Conservation (phyloP, 2,888 invertebrate genomes). For the Unio pictorum region DNA sequence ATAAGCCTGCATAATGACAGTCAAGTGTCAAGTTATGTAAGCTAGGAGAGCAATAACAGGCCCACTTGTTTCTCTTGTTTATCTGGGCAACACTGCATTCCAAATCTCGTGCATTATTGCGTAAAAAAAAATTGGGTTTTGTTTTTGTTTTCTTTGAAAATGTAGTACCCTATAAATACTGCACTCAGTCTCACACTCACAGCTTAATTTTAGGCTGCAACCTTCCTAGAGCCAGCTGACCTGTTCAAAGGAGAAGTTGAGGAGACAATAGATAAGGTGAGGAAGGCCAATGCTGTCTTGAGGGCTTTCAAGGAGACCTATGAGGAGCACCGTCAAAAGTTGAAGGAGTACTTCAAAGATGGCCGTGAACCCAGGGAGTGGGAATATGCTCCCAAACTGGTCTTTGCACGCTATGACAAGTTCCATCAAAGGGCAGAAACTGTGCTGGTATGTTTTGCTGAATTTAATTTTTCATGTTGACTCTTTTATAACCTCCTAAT, state of each 20-base stretch:
- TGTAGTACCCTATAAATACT: not conserved
- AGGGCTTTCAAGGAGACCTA: conserved; percentile 65
- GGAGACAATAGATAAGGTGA: conserved; percentile 88
- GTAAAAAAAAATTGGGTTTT: too few species aligned
- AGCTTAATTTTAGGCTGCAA: conserved; percentile 80
- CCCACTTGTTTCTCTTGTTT: too few species aligned
- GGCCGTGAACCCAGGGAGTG: conserved; percentile 63
- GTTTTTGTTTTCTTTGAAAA: not conserved
- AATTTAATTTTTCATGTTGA: not conserved
- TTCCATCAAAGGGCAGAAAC: conserved; percentile 68
- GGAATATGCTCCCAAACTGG: conserved; percentile 71
- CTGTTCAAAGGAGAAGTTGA: conserved; percentile 96
- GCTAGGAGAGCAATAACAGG: too few species aligned
- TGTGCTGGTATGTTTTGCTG: conserved; percentile 58
- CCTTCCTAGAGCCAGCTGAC: conserved; percentile 90
- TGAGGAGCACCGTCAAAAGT: conserved; percentile 67
- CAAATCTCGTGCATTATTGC: too few species aligned
- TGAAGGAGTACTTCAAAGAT: conserved; percentile 69
- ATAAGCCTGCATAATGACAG: too few species aligned
- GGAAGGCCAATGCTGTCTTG: conserved; percentile 61
- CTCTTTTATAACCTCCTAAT: too few species aligned
- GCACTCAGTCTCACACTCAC: not conserved
- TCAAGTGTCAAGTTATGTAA: too few species aligned
- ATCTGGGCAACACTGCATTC: too few species aligned
- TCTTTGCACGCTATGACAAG: conserved; percentile 70